Evolutionary conservation across 2,113 vertebrate genomes (phyloP), one percentile per base, ranked within the genome.

Genomic region (Oryzias javanicus): DNA sequence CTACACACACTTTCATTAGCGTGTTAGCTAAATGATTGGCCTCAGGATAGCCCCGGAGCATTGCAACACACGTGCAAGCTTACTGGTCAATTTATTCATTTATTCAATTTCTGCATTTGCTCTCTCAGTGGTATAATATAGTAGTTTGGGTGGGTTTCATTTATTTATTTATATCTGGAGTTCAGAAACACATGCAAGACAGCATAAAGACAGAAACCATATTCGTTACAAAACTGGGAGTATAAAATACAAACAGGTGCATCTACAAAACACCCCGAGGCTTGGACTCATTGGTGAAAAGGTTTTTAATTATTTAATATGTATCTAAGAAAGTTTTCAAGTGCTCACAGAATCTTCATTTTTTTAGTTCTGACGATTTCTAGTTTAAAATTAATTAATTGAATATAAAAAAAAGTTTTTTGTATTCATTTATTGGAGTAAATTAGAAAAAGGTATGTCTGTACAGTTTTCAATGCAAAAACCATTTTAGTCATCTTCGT

Each of bases 21-120:
- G 79, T 87, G 79, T 91, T 90, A 88, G 89, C 85, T 85, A 87
- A 89, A 89, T 88, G 85, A 89, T 89, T 92, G 88, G 89, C 90
- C 91, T 86, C 82, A 78, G 91, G 90, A 83, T 78, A 88, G 86
- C 86, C 90, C 90, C 80, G 78, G 24, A 88, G 90, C 90, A 64
- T 68, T 64, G 64, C 84, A 85, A 86, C 65, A 81, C 88, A 86
- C 82, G 86, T 82, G 81, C 77, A 82, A 67, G 75, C 82, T 85
- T 82, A 69, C 72, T 70, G 72, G 81, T 67, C 84, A 86, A 86
- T 86, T 85, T 89, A 87, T 90, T 89, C 83, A 90, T 88, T 55
- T 87, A 90, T 90, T 81, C 87, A 78, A 47, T 73, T 73, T 80
- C 54, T 61, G 69, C 62, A 73, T 70, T 80, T 67, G 46, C 68